Conservation (phyloP, 1,140 invertebrate genomes). For the Laupala kohalensis region DNA sequence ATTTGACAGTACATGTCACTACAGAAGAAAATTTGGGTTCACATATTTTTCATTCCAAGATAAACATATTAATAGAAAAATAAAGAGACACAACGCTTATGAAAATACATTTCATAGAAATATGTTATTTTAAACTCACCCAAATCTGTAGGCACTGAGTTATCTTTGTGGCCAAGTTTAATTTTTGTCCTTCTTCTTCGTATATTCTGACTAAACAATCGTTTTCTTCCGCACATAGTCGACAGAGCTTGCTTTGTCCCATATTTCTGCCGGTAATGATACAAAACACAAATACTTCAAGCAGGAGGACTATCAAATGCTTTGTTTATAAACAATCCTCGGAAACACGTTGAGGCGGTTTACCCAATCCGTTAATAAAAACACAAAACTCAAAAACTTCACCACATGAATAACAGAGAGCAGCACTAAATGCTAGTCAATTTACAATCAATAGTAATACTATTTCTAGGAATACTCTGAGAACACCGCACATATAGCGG, state of each 20-base stretch:
- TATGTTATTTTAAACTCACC: slow-evolving; percentile 4
- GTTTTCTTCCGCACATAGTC: slow-evolving; percentile 9
- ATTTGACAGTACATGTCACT: background rate
- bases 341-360: no score
- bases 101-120: background rate
- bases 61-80: background rate
- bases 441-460: no score
- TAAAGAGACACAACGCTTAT: no score
- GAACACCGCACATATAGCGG: no score
- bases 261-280: slow-evolving; percentile 1
- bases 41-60: background rate
- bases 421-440: no score
- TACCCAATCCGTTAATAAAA: no score
- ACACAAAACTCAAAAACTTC: no score
- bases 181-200: slow-evolving; percentile 12
- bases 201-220: slow-evolving; percentile 13
- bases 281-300: background rate
- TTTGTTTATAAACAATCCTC: slow-evolving; percentile 14
- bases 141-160: slow-evolving; percentile 12
- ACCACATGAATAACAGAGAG: no score
- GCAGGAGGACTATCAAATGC: background rate
- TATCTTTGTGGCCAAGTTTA: slow-evolving; percentile 13
- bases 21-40: background rate
- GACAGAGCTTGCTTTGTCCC: slow-evolving; percentile 7
- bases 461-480: no score